Evolutionary conservation across 2,797 vertebrate genomes (phyloP).

Genomic region (Sciurus carolinensis): DNA sequence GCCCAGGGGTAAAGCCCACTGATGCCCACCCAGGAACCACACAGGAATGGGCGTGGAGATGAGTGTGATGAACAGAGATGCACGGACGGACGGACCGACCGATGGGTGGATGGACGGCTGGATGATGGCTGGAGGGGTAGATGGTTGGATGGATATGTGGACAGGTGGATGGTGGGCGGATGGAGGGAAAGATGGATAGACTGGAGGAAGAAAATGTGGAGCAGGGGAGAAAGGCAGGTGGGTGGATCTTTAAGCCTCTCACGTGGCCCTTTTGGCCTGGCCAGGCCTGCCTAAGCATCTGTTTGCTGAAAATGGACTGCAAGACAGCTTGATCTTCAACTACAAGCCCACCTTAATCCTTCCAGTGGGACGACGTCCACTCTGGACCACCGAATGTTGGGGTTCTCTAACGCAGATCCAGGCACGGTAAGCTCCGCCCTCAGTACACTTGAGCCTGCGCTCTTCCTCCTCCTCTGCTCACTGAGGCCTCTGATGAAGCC

Average conservation of each 20-base stretch:
- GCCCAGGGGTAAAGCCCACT: neutral
- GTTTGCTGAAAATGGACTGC: neutral
- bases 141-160: neutral
- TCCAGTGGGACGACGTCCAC: too few relatives aligned
- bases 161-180: too few relatives aligned
- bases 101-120: too few relatives aligned
- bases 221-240: neutral
- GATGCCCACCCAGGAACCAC: neutral
- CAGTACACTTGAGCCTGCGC: accelerated
- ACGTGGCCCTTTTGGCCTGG: neutral
- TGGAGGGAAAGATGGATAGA: too few relatives aligned
- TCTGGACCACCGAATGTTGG: neutral
- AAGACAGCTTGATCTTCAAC: neutral
- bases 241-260: neutral
- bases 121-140: neutral
- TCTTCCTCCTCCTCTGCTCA: neutral
- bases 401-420: accelerated
- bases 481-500: neutral
- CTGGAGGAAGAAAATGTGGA: neutral
- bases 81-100: too few relatives aligned
- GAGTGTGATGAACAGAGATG: neutral
- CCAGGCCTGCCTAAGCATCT: neutral
- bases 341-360: neutral
- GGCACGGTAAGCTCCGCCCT: neutral
- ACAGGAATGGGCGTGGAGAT: too few relatives aligned